Conservation (phyloP, 2,888 invertebrate species). For the Electrophaes corylata region DNA sequence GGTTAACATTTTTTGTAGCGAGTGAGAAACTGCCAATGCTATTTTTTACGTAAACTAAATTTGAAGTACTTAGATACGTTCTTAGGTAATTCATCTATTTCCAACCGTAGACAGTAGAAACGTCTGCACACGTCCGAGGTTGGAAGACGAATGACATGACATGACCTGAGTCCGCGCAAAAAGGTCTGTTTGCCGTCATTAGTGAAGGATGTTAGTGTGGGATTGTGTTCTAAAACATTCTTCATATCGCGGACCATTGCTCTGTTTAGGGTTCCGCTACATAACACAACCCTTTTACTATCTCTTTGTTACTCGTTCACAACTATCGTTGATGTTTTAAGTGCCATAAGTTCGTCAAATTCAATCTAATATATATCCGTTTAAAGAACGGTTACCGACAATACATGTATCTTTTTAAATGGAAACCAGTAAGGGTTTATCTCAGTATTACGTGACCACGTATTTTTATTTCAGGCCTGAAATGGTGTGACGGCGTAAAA, state of each 20-base stretch:
- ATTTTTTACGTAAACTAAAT: background rate
- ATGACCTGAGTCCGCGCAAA: slow-evolving; percentile 62
- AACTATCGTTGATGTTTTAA: slow-evolving; percentile 70
- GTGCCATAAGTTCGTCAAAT: slow-evolving; percentile 57
- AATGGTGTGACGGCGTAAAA: slow-evolving; percentile 39
- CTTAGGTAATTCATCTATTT: slow-evolving; percentile 52
- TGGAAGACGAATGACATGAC: slow-evolving; percentile 72
- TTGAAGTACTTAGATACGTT: background rate
- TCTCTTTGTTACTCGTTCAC: slow-evolving; percentile 59
- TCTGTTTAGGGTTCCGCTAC: slow-evolving; percentile 63
- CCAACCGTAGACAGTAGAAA: slow-evolving; percentile 51
- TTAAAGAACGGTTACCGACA: slow-evolving; percentile 57
- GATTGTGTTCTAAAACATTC: slow-evolving; percentile 57
- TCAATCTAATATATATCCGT: slow-evolving; percentile 57
- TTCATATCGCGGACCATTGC: slow-evolving; percentile 70
- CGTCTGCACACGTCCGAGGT: slow-evolving; percentile 67
- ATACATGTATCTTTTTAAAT: slow-evolving; percentile 51
- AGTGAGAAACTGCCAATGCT: too few species aligned
- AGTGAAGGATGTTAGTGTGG: slow-evolving; percentile 66
- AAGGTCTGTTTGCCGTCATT: slow-evolving; percentile 74
- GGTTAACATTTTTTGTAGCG: too few species aligned
- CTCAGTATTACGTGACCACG: slow-evolving; percentile 42
- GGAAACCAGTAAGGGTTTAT: slow-evolving; percentile 46
- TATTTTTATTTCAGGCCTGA: slow-evolving; percentile 42
- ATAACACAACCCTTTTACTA: slow-evolving; percentile 65